Evolutionary conservation across 1,140 invertebrate species (phyloP).

Genomic region (Meloidogyne chitwoodi): DNA sequence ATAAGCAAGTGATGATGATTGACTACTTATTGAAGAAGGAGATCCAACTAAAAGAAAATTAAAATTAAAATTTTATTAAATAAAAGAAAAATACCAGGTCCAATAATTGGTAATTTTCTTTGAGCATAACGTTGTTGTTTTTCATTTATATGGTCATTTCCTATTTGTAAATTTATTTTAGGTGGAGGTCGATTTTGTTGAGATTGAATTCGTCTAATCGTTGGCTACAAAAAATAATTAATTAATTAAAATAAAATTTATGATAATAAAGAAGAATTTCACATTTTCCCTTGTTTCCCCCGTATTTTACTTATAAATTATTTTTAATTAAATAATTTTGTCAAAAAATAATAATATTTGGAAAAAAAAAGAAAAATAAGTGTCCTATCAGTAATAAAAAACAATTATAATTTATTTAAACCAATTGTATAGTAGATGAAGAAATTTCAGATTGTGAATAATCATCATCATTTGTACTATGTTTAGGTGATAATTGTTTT

Average conservation of each 20-base stretch:
- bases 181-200: neutral
- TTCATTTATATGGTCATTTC: neutral
- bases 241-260: neutral
- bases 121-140: neutral
- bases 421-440: neutral
- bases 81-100: neutral
- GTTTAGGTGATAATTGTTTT: neutral
- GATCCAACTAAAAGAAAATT: neutral
- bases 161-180: neutral
- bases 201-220: neutral
- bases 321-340: neutral
- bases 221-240: neutral
- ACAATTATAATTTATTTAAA: too few species aligned
- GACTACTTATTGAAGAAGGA: neutral
- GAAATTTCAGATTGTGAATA: neutral
- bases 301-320: too few species aligned
- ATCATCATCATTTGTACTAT: too few species aligned
- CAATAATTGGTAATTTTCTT: constrained; percentile 14
- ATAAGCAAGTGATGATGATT: neutral
- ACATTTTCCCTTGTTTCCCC: too few species aligned
- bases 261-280: too few species aligned
- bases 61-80: neutral
- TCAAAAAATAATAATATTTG: too few species aligned
- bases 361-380: too few species aligned
- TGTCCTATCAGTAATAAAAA: too few species aligned